Base-by-base conservation (phyloP, 2,888 invertebrate genomes). In the Drosophila testacea region DNA sequence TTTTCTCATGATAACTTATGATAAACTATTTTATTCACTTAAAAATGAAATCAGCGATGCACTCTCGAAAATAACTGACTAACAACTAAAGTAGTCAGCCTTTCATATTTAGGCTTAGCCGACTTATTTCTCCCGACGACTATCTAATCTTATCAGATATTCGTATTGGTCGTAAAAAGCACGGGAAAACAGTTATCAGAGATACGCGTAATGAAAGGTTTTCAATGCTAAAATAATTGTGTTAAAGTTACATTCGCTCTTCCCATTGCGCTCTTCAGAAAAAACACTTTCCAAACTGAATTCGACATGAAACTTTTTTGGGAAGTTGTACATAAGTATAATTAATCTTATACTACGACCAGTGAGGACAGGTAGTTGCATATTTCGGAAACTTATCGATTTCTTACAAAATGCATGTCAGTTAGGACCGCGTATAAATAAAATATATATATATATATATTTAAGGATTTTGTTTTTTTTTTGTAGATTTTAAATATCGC, bases 121-220 rank as follows among this genome's bases (percentile, higher is more conserved):
- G 32, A 42, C 38, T 60, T 60, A 44, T 66, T 69, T 47, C 38
- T 11, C 36, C 59, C 47, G 60, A 68, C 47, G 34, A 32, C 39
- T 74, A 70, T 78, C 77, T 77, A 70, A 77, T 77, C 77, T 77
- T 78, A 74, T 77, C 79, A 55, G 46, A 7, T 32, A 42, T 59
- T 51, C 27, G 27, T 16, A 41, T 60, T 48, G 11, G 41, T 32
- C 50, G 42, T 42, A 59, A 61, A 28, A 39, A 28, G 42, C 27
- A 51, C 38, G 46, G 52, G 38, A 47, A 32, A 36, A 32, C 11
- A 4, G 16, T 54, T 56, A 52, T 52, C 38, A 52, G 59, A 50
- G 28, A 69, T 27, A 47, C 1, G 36, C 9, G 22, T 39, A 38
- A 59, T 66, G 48, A 4, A 56, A 46, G 28, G 30, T 27, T 28